Conservation (phyloP, 1,140 invertebrate species). For the Streblospio benedicti region DNA sequence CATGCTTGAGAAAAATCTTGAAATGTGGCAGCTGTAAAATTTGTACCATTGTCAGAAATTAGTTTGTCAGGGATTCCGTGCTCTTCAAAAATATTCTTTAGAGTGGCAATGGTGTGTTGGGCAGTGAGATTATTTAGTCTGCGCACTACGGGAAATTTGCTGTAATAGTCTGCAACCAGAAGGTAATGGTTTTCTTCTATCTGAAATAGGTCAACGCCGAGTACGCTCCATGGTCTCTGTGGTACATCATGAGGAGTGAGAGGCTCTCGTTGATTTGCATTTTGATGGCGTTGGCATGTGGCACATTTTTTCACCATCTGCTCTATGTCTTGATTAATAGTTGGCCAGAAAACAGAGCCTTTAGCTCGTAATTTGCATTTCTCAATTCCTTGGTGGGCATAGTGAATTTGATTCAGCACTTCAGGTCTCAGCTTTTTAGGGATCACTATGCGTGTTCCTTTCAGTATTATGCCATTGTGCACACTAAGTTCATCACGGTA, state of each 20-base stretch:
- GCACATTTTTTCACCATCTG: neutral
- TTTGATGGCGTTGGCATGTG: too few relatives aligned
- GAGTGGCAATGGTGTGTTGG: too few relatives aligned
- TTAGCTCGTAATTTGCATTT: neutral
- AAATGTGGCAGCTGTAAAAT: too few relatives aligned
- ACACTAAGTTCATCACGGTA: too few relatives aligned
- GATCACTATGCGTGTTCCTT: too few relatives aligned
- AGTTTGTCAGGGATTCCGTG: too few relatives aligned
- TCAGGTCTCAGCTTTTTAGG: too few relatives aligned
- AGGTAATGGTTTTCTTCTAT: neutral
- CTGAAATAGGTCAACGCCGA: neutral
- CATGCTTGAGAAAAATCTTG: too few relatives aligned
- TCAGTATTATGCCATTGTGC: too few relatives aligned
- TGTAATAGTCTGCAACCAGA: neutral
- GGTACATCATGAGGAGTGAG: neutral
- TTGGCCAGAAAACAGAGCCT: neutral
- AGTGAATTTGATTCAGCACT: neutral
- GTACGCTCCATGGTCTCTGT: neutral
- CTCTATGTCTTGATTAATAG: neutral
- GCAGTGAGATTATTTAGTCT: too few relatives aligned
- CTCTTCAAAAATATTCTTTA: too few relatives aligned
- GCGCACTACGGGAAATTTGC: constrained; percentile 2
- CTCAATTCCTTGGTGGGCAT: neutral
- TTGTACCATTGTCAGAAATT: too few relatives aligned
- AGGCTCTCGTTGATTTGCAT: neutral